These are phyloP conservation scores for Gila orcuttii DNA, from an alignment of 2,113 vertebrate species.

Conservation along the genomic window DNA sequence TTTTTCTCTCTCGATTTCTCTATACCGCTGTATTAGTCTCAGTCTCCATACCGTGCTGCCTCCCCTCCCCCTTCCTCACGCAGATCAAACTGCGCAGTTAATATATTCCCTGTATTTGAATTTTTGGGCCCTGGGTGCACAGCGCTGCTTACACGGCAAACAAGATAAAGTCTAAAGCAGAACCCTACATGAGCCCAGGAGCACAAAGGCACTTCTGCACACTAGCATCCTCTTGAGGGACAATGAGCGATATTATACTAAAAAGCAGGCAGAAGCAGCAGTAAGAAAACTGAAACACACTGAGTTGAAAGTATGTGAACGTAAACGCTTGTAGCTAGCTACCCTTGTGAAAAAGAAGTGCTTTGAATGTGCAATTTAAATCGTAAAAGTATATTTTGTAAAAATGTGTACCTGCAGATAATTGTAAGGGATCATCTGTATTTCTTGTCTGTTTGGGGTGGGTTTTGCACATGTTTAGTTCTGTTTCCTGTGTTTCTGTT, in stretches of 20 bases:
- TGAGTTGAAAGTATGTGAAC: background rate
- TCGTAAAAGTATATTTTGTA: background rate
- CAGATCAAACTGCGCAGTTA: constrained; percentile 56
- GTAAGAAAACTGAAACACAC: constrained; percentile 4
- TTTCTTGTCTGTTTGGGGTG: too few relatives aligned
- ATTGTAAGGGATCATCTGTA: too few relatives aligned
- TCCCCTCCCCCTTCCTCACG: constrained; percentile 14
- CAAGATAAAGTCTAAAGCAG: constrained; percentile 57
- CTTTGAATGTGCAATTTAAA: background rate
- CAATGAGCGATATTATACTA: constrained; percentile 23
- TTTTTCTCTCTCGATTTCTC: background rate
- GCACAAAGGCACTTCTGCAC: constrained; percentile 64
- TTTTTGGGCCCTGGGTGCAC: constrained; percentile 60
- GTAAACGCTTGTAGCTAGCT: background rate
- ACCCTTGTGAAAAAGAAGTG: constrained; percentile 6
- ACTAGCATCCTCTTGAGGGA: constrained; percentile 60
- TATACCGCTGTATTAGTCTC: background rate
- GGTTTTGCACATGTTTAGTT: too few relatives aligned
- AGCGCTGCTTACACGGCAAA: constrained; percentile 62
- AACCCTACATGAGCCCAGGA: constrained; percentile 56
- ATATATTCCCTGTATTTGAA: constrained; percentile 52
- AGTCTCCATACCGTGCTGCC: background rate
- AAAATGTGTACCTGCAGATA: background rate
- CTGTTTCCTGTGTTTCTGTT: too few relatives aligned
- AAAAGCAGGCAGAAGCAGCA: constrained; percentile 16